These are phyloP conservation scores for Sanderia malayensis DNA, from an alignment of 30 jellyfish, hydroid and myxozoan species.

Conservation along the genomic window DNA sequence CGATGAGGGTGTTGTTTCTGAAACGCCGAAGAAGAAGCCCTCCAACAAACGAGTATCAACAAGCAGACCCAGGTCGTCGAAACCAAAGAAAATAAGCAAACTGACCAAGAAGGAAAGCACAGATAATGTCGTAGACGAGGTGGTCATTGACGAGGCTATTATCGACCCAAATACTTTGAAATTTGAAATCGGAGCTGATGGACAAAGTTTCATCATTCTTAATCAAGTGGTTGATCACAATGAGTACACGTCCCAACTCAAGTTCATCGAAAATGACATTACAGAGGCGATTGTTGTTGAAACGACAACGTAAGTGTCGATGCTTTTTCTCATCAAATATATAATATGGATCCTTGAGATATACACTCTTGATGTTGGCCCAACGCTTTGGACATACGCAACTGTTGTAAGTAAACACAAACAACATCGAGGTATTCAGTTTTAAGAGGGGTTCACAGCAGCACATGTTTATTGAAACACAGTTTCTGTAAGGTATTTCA, in stretches of 20 bases:
- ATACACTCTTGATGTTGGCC: too few species aligned
- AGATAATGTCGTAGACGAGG: background rate
- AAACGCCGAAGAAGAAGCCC: background rate
- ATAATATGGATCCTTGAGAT: too few species aligned
- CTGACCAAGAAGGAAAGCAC: background rate
- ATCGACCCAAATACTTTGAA: slow-evolving; percentile 2
- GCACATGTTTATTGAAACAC: too few species aligned
- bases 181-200: slow-evolving; percentile 5
- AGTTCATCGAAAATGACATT: background rate
- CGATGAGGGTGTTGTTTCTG: background rate
- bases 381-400: too few species aligned
- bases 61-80: background rate
- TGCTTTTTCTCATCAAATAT: too few species aligned
- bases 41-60: background rate
- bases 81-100: background rate
- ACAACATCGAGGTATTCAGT: too few species aligned
- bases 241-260: background rate
- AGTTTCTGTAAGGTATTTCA: too few species aligned
- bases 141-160: background rate
- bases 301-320: background rate
- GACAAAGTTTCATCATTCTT: background rate
- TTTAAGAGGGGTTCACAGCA: too few species aligned
- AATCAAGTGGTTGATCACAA: background rate
- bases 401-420: too few species aligned
- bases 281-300: background rate